Conservation (phyloP, 2,797 vertebrate genomes). For the Microctenopoma lineatum region DNA sequence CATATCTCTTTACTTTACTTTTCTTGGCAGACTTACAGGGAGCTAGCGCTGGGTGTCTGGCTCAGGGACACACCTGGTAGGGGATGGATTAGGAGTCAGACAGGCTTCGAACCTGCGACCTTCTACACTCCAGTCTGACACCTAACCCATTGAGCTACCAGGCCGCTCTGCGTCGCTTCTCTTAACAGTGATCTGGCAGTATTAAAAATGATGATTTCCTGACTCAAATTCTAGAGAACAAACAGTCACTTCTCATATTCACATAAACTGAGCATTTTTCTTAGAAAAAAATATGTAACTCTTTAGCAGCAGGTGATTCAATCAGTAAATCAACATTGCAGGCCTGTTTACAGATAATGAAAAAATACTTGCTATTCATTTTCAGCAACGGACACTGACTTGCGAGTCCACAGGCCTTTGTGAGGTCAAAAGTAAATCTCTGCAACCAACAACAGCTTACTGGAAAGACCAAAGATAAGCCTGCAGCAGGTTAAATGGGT, state of each 20-base stretch:
- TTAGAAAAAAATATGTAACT: not conserved
- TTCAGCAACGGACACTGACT: conserved; percentile 23
- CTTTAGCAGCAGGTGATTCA: not conserved
- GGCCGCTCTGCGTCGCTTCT: conserved; percentile 18
- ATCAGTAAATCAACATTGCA: conserved; percentile 61
- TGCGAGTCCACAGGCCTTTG: not conserved
- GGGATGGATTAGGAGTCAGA: no score
- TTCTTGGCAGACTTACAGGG: no score
- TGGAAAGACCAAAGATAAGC: no score
- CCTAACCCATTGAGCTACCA: no score
- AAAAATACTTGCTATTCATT: conserved; percentile 11
- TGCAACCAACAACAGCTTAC: not conserved
- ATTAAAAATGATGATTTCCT: not conserved
- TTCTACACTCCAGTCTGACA: no score
- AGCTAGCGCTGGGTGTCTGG: no score
- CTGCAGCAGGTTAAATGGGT: no score
- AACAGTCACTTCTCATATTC: not conserved
- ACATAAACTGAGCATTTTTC: not conserved
- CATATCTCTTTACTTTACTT: not conserved
- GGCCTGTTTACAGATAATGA: conserved; percentile 62
- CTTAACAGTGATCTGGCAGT: conserved; percentile 16
- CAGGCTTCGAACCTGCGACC: no score
- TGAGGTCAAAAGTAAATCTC: conserved; percentile 29
- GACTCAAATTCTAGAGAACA: conserved; percentile 17
- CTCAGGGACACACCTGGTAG: no score